phyloP scores from a whole-genome alignment of 2,113 vertebrate genomes.

The Noctilio leporinus region DNA sequence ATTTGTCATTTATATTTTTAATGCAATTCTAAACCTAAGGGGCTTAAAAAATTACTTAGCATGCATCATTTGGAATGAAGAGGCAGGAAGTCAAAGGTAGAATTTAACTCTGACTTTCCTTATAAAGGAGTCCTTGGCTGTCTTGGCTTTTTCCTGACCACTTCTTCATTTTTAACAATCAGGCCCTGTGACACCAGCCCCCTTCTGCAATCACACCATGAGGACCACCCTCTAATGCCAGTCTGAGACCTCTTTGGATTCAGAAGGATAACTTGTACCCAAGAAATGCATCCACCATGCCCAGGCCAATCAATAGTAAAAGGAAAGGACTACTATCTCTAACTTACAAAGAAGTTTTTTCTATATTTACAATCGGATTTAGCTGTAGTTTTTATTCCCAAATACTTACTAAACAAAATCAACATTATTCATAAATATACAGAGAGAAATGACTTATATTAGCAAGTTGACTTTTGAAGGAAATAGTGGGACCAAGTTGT shows the following conservation, averaged over 20 bases:
- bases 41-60: not conserved
- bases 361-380: not conserved
- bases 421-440: not conserved
- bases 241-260: not conserved
- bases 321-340: not conserved
- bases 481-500: not conserved
- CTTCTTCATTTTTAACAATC: not conserved
- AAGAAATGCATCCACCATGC: not conserved
- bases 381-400: not conserved
- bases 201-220: not conserved
- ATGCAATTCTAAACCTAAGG: not conserved
- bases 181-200: not conserved
- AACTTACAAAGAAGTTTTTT: not conserved
- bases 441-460: not conserved
- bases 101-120: not conserved
- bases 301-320: not conserved
- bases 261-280: not conserved
- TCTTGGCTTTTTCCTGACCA: not conserved
- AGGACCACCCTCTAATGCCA: not conserved
- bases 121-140: not conserved
- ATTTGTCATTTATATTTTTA: not conserved
- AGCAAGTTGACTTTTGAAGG: not conserved
- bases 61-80: not conserved
- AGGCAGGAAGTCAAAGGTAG: not conserved
- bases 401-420: not conserved